A percentile compares a stretch with the other conserved stretches of the same genome.
These are phyloP conservation scores for Urophycis tenuis DNA, from an alignment of 2,797 vertebrate genomes.

Conservation along the genomic window DNA sequence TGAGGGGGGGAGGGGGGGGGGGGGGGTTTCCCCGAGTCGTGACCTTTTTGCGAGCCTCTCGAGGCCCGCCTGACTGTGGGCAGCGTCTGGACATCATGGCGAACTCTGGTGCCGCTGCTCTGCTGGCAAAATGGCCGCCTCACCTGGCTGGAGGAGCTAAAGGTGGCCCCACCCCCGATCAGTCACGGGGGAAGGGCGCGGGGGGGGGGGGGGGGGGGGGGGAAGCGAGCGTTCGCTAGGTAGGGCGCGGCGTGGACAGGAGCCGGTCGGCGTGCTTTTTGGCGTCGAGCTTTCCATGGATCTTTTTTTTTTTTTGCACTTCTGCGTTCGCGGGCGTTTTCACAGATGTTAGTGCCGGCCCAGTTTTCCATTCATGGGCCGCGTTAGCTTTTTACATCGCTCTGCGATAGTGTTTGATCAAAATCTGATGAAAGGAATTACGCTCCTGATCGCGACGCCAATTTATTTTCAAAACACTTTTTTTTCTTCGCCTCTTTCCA, in stretches of 20 bases:
- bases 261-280: background rate
- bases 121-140: slow-evolving; percentile 46
- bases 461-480: background rate
- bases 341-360: background rate
- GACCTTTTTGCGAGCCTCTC: slow-evolving; percentile 51
- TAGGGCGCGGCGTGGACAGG: background rate
- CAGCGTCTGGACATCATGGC: slow-evolving; percentile 25
- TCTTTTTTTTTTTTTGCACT: too few relatives aligned
- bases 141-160: slow-evolving; percentile 56
- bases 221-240: background rate
- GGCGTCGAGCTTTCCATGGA: too few relatives aligned
- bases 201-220: too few relatives aligned
- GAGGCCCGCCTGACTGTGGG: slow-evolving; percentile 34
- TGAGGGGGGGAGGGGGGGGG: background rate
- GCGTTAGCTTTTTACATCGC: background rate
- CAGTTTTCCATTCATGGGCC: background rate
- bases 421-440: background rate
- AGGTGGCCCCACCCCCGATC: slow-evolving; percentile 45
- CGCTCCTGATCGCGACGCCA: background rate
- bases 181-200: slow-evolving; percentile 25
- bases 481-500: background rate
- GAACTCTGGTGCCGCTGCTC: slow-evolving; percentile 17
- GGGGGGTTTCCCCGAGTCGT: background rate
- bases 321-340: background rate
- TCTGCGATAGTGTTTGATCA: background rate